phyloP scores from a whole-genome alignment of 2,797 vertebrate genomes.

The Erethizon dorsatum region DNA sequence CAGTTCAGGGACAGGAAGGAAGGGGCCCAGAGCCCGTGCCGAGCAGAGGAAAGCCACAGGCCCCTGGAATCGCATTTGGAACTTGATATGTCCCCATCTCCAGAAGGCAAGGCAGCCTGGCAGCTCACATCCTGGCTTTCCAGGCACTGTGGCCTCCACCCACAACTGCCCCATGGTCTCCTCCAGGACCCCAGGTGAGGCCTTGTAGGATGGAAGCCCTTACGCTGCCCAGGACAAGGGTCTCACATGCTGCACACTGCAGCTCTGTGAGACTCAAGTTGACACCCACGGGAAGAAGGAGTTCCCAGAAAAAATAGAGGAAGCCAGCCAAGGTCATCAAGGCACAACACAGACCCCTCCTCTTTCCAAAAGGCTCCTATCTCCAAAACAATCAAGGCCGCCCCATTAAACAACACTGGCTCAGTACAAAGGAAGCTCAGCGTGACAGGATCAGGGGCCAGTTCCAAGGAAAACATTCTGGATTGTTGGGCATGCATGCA shows the following conservation, averaged over 20 bases:
- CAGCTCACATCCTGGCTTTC: neutral
- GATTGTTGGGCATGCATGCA: conserved; percentile 77
- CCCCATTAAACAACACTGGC: conserved; percentile 85
- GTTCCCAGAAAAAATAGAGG: conserved; percentile 87
- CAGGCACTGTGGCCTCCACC: neutral
- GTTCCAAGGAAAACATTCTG: conserved; percentile 89
- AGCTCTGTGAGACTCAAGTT: conserved; percentile 71
- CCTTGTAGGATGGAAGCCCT: accelerated
- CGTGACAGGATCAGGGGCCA: neutral
- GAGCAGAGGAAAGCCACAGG: conserved; percentile 81
- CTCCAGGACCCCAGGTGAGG: neutral
- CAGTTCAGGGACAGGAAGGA: conserved; percentile 75
- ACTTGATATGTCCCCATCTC: neutral
- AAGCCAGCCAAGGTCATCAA: conserved; percentile 85
- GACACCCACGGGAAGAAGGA: conserved; percentile 67
- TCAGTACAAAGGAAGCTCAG: conserved; percentile 85
- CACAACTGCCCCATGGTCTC: neutral
- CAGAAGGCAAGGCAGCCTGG: neutral
- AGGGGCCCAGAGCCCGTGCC: conserved; percentile 60
- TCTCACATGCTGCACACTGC: neutral
- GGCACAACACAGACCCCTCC: conserved; percentile 77
- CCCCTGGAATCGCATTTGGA: conserved; percentile 50
- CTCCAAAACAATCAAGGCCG: conserved; percentile 88
- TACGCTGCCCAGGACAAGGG: neutral
- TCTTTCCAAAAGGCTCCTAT: conserved; percentile 80